Evolutionary conservation across 2,113 vertebrate genomes (phyloP).

Genomic region (Vidua macroura): DNA sequence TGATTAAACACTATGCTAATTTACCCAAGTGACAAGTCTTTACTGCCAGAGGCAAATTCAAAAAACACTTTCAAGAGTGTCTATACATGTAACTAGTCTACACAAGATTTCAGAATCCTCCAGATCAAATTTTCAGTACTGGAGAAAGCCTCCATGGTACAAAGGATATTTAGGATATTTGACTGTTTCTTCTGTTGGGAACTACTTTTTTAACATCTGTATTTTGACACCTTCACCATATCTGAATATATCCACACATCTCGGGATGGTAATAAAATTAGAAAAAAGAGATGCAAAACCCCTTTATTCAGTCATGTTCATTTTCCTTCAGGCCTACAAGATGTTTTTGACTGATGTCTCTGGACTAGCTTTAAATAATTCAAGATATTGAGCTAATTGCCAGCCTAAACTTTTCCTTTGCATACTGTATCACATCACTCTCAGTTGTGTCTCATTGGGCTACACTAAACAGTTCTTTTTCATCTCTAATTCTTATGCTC

Average conservation of each 20-base stretch:
- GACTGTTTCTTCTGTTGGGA: background rate
- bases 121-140: background rate
- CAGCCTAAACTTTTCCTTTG: background rate
- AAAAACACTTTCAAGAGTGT: background rate
- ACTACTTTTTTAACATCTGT: background rate
- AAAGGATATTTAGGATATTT: background rate
- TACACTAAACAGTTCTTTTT: background rate
- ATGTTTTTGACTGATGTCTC: background rate
- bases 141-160: background rate
- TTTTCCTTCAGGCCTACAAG: background rate
- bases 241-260: background rate
- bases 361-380: constrained; percentile 5
- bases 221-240: background rate
- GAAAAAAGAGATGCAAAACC: background rate
- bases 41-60: background rate
- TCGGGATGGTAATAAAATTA: background rate
- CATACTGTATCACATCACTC: background rate
- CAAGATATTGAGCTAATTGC: background rate
- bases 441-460: background rate
- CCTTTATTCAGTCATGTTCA: background rate
- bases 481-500: background rate
- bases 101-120: background rate
- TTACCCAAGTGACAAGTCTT: background rate
- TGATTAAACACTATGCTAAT: background rate
- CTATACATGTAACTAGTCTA: background rate